Percentiles rank a stretch among this genome's conserved stretches.
Evolutionary conservation across 2,113 vertebrate genomes (phyloP).

Genomic region (crab-eating macaque (Macaca fascicularis)): T2T-MFA8v1.1 NC_088385.1:114540501-114541000

Average conservation of each 20-base stretch:
- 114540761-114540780: constrained; percentile 94
- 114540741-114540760: constrained; percentile 99
- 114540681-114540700: neutral
- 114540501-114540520: neutral
- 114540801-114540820: constrained; percentile 92
- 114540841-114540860: neutral
- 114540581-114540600: neutral
- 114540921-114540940: neutral
- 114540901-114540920: neutral
- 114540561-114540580: too few relatives aligned
- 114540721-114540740: constrained; percentile 85
- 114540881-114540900: neutral
- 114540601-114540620: neutral
- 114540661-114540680: neutral
- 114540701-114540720: neutral
- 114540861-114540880: neutral
- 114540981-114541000: neutral
- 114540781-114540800: constrained; percentile 97
- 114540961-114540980: neutral
- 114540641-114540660: neutral
- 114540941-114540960: neutral
- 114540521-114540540: neutral
- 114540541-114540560: neutral
- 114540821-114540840: neutral
- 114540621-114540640: neutral